Evolutionary conservation across 2,113 vertebrate species (phyloP), one percentile per base, ranked within the genome.

Genomic region (Xenotilapia caudafasciata): DNA sequence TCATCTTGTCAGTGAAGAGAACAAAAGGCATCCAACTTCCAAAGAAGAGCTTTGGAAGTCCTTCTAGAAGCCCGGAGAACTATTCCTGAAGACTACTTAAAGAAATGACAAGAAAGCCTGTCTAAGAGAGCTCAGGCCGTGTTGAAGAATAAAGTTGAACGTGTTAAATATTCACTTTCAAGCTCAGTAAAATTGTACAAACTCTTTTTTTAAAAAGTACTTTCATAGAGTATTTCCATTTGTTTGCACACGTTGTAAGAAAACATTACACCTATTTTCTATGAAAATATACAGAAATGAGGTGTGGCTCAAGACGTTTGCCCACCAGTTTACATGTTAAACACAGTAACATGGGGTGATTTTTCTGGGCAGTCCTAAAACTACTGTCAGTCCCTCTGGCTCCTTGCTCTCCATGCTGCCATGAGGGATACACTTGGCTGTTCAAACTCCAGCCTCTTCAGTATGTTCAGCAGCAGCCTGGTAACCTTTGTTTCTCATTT

Each of bases 121-220:
- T 40, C 11, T 21, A 40, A 68, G n/a, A 68, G 35, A 68, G 12
- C n/a, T 68, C 35, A 68, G 62, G 11, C 33, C 2, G 1, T 3
- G 62, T 40, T 68, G 62, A 68, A 68, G 35, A 68, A 68, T 68
- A 23, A 40, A 68, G 21, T 26, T 45, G 40, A 26, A 17, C 13
- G 10, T 2, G 3, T 45, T 42, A 45, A 73, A 17, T 73, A 73
- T 73, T 73, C 21, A 45, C 38, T 73, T 73, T 73, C 68, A 73
- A 73, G 14, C 40, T 73, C 9, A 26, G 21, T 73, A 45, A 45
- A 73, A 15, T 2, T 73, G 38, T 73, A 15, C 21, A 73, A 45
- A 73, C 38, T 73, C 8, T 45, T 14, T 70, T 65, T 9, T 4
- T 0, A 0, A 3, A 35, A 38, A 33, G 19, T 13, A 6, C n/a